Evolutionary conservation across 2,888 invertebrate genomes (phyloP), one percentile per base, ranked within the genome.

Genomic region (Argyra leucocephala): DNA sequence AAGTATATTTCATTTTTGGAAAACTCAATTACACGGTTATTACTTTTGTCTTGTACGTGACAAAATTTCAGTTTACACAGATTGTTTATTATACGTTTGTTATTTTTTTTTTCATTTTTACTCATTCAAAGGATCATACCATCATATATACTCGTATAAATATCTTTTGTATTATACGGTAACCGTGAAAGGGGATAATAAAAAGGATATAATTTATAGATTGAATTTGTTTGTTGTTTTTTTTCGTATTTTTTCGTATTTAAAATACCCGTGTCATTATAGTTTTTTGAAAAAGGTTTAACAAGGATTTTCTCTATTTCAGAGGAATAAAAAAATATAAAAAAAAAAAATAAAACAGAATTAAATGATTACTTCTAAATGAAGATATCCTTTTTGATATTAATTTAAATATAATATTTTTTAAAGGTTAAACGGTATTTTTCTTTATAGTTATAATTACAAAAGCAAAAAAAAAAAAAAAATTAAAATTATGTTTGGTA

Each of bases 1-100:
- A 15, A 12, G 15, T 37, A 48, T 3, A 18, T 48, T 48, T 48
- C 18, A 18, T 48, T 48, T 48, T 18, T 48, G 48, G 6, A 48
- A 48, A 48, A 48, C 48, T 48, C 48, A 48, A 48, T 48, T 48
- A 48, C 48, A 48, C 48, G 48, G 18, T 48, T 48, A 48, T 48
- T 48, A 48, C 48, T 9, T 48, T 48, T 48, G 48, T 48, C 37
- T 48, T 48, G 9, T 48, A 48, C 48, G 48, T 48, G 48, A 48
- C 48, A 48, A 48, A 48, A 48, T 48, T 48, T 48, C 48, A 48
- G 48, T 48, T 48, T 48, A 18, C 48, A 48, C 48, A 18, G 48
- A 48, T 48, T 48, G 12, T 48, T 48, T 48, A n/a, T n/a, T 48
- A 15, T n/a, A n/a, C n/a, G n/a, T 48, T n/a, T 48, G 48, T 48